These are phyloP conservation scores for Vanessa tameamea DNA, from an alignment of 1,140 invertebrate genomes.

Conservation along the genomic window DNA sequence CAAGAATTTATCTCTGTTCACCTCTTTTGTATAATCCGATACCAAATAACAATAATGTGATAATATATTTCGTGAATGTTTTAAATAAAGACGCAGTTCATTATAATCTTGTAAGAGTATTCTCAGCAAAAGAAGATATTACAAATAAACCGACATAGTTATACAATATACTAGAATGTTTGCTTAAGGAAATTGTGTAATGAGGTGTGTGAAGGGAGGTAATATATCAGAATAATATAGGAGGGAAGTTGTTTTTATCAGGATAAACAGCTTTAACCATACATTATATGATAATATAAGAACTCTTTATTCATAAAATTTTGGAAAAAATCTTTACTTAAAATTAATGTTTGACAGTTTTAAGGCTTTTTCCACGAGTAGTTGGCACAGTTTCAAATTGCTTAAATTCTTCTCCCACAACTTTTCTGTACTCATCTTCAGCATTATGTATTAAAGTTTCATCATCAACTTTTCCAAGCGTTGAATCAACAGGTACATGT, in stretches of 20 bases:
- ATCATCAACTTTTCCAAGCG: slow-evolving; percentile 37
- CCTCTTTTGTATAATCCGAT: too few species aligned
- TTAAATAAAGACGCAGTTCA: not conserved
- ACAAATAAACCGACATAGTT: not conserved
- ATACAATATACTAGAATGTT: slow-evolving; percentile 1
- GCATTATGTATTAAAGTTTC: slow-evolving; percentile 37
- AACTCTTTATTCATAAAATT: not conserved
- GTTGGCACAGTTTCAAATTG: not conserved
- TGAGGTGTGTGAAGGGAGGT: slow-evolving; percentile 15
- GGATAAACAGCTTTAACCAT: slow-evolving; percentile 12
- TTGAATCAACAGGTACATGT: slow-evolving; percentile 11
- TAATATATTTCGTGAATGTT: not conserved
- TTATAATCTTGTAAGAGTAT: not conserved
- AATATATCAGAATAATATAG: slow-evolving; percentile 14
- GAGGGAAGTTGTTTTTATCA: not conserved
- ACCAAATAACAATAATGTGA: too few species aligned
- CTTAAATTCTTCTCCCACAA: slow-evolving; percentile 45
- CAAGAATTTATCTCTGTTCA: too few species aligned
- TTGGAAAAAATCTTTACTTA: not conserved
- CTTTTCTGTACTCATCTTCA: slow-evolving; percentile 55
- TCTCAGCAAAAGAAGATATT: not conserved
- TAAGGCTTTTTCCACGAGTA: not conserved
- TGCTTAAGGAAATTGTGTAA: slow-evolving; percentile 14
- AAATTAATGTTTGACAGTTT: not conserved
- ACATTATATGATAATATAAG: not conserved